A percentile compares a stretch with the other conserved stretches of the same genome.
Conservation (phyloP, 1,140 invertebrate species). For the Nautilus pompilius region DNA sequence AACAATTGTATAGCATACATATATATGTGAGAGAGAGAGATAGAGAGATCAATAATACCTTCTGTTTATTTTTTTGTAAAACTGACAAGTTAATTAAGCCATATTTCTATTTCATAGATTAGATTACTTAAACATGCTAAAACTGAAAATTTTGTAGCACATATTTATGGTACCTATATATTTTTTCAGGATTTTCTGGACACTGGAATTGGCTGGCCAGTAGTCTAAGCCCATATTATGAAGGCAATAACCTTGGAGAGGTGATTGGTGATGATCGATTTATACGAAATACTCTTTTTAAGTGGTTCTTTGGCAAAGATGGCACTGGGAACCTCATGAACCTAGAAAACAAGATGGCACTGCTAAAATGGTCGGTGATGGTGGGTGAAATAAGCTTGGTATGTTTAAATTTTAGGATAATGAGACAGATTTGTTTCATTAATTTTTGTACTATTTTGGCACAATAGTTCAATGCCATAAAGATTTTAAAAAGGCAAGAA, state of each 20-base stretch:
- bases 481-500: no score
- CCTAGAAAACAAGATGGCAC: conserved; percentile 64
- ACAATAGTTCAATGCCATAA: no score
- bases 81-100: background rate
- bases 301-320: conserved; percentile 85
- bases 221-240: conserved; percentile 88
- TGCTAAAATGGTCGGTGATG: conserved; percentile 56
- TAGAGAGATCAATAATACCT: background rate
- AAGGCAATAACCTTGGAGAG: conserved; percentile 69
- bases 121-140: no score
- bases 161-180: no score
- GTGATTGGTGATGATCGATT: conserved; percentile 84
- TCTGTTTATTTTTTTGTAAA: background rate
- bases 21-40: no score
- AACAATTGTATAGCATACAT: no score
- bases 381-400: conserved; percentile 45
- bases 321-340: conserved; percentile 78
- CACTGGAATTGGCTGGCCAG: conserved; percentile 79
- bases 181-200: conserved; percentile 20
- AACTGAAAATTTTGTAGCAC: no score
- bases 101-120: no score
- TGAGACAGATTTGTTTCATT: no score
- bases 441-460: no score
- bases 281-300: conserved; percentile 69
- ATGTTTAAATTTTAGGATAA: no score